Conservation (phyloP, 2,113 vertebrate species). For the Megalops atlanticus region DNA sequence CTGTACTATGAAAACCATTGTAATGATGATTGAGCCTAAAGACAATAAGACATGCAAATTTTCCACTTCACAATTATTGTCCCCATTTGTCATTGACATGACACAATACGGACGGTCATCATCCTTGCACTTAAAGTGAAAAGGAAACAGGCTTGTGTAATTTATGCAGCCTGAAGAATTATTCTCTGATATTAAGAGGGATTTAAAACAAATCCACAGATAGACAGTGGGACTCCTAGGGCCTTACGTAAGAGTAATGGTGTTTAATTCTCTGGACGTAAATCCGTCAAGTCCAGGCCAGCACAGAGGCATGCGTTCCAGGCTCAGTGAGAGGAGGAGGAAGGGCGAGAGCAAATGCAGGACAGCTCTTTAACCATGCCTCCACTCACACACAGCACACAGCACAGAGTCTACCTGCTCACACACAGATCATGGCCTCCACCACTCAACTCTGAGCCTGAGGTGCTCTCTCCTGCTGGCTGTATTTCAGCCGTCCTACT, state of each 20-base stretch:
- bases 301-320: background rate
- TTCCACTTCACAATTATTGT: background rate
- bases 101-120: background rate
- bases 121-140: background rate
- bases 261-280: background rate
- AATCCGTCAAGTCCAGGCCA: background rate
- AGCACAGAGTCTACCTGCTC: background rate
- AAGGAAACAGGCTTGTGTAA: background rate
- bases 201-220: conserved; percentile 21
- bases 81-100: background rate
- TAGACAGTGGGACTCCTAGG: background rate
- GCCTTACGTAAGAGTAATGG: background rate
- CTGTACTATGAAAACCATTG: background rate
- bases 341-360: background rate
- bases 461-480: too few species aligned
- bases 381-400: background rate
- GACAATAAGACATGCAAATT: background rate
- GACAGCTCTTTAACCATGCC: background rate
- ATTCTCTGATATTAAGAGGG: background rate
- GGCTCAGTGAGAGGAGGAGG: background rate
- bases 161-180: background rate
- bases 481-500: too few species aligned
- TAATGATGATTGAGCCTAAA: background rate
- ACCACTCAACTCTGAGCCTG: too few species aligned
- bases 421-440: background rate